These are phyloP conservation scores for Cynoglossus semilaevis DNA, from an alignment of 2,113 vertebrate species.

Conservation along the genomic window DNA sequence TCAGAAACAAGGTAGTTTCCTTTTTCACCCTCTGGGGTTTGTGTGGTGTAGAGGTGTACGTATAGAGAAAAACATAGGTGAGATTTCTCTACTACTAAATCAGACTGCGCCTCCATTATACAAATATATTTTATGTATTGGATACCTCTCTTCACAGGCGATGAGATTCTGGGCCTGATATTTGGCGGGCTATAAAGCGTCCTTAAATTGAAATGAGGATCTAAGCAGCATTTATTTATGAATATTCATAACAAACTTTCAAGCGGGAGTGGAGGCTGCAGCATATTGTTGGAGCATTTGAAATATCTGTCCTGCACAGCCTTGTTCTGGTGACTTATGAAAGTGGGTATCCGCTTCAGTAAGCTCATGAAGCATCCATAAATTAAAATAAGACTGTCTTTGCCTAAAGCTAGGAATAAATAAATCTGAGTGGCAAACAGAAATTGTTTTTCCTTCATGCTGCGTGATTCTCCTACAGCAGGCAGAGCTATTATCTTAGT, in stretches of 20 bases:
- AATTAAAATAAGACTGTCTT: constrained; percentile 71
- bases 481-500: constrained; percentile 64
- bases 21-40: constrained; percentile 16
- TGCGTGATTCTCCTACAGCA: constrained; percentile 55
- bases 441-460: constrained; percentile 72
- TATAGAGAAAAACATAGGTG: constrained; percentile 18
- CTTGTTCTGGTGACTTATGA: constrained; percentile 55
- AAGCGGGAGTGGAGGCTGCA: constrained; percentile 51
- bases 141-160: constrained; percentile 40
- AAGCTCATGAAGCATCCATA: constrained; percentile 68
- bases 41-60: constrained; percentile 17
- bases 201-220: constrained; percentile 55
- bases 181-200: constrained; percentile 45
- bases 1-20: constrained; percentile 1
- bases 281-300: constrained; percentile 57
- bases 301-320: constrained; percentile 47
- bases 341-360: constrained; percentile 56
- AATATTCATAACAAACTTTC: constrained; percentile 66
- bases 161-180: constrained; percentile 52
- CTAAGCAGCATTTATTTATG: constrained; percentile 51
- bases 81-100: constrained; percentile 45
- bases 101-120: constrained; percentile 17
- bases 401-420: constrained; percentile 76
- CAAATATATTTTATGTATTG: constrained; percentile 42
- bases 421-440: constrained; percentile 68